Evolutionary conservation across 2,888 invertebrate genomes (phyloP).

Genomic region (Liposcelis brunnea): DNA sequence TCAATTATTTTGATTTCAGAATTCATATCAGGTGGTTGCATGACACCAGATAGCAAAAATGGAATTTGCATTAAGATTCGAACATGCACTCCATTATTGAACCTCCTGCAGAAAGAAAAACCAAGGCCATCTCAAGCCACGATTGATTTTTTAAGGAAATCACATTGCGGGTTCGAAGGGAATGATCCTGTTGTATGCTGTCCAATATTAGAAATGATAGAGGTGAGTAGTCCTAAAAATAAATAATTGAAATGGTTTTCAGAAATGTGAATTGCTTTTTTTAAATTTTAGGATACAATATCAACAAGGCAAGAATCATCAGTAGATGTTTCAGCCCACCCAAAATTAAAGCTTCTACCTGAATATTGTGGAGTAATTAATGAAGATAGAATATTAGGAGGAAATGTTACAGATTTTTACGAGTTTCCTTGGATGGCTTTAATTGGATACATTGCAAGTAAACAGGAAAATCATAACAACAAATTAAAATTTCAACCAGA

Average conservation of each 20-base stretch:
- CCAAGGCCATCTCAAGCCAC: conserved; percentile 3
- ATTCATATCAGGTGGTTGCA: not conserved
- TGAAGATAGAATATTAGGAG: conserved; percentile 39
- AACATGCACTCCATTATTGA: conserved; percentile 5
- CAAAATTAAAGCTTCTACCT: conserved; percentile 6
- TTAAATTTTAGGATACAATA: too few species aligned
- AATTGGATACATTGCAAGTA: conserved; percentile 34
- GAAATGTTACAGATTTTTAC: conserved; percentile 38
- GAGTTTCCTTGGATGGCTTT: conserved; percentile 65
- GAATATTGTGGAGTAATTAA: conserved; percentile 38
- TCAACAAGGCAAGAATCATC: too few species aligned
- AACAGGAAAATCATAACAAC: not conserved
- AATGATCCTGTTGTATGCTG: conserved; percentile 15
- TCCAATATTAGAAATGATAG: conserved; percentile 1
- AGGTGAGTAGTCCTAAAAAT: too few species aligned
- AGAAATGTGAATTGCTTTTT: too few species aligned
- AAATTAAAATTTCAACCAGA: not conserved
- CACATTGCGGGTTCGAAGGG: conserved; percentile 15
- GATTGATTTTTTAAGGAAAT: conserved; percentile 12
- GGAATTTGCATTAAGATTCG: conserved; percentile 13
- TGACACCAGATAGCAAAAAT: conserved; percentile 11
- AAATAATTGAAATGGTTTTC: too few species aligned
- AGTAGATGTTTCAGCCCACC: too few species aligned
- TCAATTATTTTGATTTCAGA: not conserved
- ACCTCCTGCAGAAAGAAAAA: conserved; percentile 10